A percentile compares a stretch with the other conserved stretches of the same genome.
phyloP scores from a whole-genome alignment of 2,888 invertebrate species.

The Tetrapedia diversipes region DNA sequence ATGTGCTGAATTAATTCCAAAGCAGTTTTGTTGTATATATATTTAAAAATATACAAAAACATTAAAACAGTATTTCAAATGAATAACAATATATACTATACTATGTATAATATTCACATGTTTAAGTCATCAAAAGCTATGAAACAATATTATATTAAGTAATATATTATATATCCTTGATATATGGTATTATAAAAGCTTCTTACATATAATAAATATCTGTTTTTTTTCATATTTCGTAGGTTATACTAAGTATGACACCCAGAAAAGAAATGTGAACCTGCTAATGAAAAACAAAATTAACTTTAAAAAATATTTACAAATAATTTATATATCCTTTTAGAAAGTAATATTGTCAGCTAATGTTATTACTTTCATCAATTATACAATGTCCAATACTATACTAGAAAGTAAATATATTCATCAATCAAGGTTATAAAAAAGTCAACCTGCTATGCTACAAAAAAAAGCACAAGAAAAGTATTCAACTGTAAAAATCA shows the following conservation, averaged over 20 bases:
- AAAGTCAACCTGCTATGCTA: background rate
- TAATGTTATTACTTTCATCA: slow-evolving; percentile 14
- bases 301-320: slow-evolving; percentile 40
- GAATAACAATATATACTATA: slow-evolving; percentile 18
- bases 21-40: background rate
- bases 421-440: background rate
- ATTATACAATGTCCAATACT: background rate
- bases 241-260: slow-evolving; percentile 26
- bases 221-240: slow-evolving; percentile 15
- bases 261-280: slow-evolving; percentile 22
- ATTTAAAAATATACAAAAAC: slow-evolving; percentile 32
- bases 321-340: slow-evolving; percentile 34
- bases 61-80: slow-evolving; percentile 25
- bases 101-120: slow-evolving; percentile 18
- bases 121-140: slow-evolving; percentile 32
- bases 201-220: slow-evolving; percentile 11
- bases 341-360: slow-evolving; percentile 17
- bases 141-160: slow-evolving; percentile 30
- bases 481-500: background rate
- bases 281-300: slow-evolving; percentile 14
- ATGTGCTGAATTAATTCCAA: background rate
- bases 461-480: background rate
- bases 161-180: slow-evolving; percentile 10
- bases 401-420: background rate
- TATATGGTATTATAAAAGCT: slow-evolving; percentile 2